Evolutionary conservation across 2,888 invertebrate species (phyloP).

Genomic region (Leucoma salicis): DNA sequence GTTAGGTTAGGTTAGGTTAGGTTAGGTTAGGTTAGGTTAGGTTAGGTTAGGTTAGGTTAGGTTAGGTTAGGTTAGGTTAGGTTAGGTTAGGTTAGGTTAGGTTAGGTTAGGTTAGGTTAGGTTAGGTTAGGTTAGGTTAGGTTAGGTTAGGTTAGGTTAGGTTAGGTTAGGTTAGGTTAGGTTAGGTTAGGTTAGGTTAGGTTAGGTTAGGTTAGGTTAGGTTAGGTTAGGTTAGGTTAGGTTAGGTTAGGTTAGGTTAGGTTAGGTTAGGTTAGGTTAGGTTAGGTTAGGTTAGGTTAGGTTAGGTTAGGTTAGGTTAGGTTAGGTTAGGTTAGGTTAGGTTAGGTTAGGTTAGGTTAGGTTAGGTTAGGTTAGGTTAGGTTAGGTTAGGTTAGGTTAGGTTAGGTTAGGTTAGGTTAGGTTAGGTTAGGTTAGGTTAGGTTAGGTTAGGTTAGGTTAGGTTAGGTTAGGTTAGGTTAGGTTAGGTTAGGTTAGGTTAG

Average conservation of each 20-base stretch:
- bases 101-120: conserved; percentile 28
- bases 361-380: conserved; percentile 10
- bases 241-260: conserved; percentile 13
- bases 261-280: conserved; percentile 22
- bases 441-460: conserved; percentile 21
- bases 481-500: conserved; percentile 24
- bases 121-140: conserved; percentile 18
- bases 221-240: conserved; percentile 15
- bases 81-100: conserved; percentile 28
- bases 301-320: conserved; percentile 15
- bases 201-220: conserved; percentile 17
- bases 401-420: conserved; percentile 23
- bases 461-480: conserved; percentile 21
- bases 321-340: conserved; percentile 18
- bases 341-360: conserved; percentile 19
- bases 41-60: conserved; percentile 28
- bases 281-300: conserved; percentile 21
- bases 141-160: conserved; percentile 17
- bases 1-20: conserved; percentile 18
- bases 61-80: conserved; percentile 24
- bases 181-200: conserved; percentile 16
- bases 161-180: conserved; percentile 17
- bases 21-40: conserved; percentile 22
- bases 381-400: conserved; percentile 19
- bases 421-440: conserved; percentile 23